Base-by-base conservation (phyloP, 2,113 vertebrate genomes). In the Coracopsis vasa region DNA sequence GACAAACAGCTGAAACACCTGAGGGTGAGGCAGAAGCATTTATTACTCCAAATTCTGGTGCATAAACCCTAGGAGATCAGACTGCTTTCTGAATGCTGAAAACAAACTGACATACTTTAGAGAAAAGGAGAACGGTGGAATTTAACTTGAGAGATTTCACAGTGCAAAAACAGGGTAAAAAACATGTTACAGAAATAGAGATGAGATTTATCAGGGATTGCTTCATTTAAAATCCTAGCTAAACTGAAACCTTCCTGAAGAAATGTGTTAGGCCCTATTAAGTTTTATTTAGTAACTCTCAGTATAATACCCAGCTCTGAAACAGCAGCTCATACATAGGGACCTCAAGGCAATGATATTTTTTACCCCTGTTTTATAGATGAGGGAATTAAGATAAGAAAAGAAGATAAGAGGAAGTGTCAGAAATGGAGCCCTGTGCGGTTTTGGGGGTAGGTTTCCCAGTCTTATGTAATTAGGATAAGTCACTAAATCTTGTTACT, bases 191-290 rank as follows among this genome's bases (percentile, higher is more conserved):
- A 62, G 72, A 65, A 77, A 56, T 7, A 72, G 51, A 91, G 51
- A 60, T 62, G 81, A 94, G 90, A 73, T 94, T 93, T 91, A 45
- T 27, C 65, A 65, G 66, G 72, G 44, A 85, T 91, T 92, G 31
- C 29, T 66, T 7, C 58, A 89, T 75, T 45, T 56, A 58, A 89
- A 96, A 44, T 45, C 86, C 79, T 28, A 58, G 64, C 80, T 94
- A 77, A 94, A 35, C 67, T 67, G 81, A 87, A 96, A 61, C 64
- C 54, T 93, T 54, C 82, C 73, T 47, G 11, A 69, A 88, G 86
- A 33, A 86, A 88, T 58, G 69, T 53, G 44, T 53, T 67, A 93
- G 79, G 50, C 23, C 31, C 42, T 50, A 53, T 28, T 72, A 21
- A 1, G 6, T 86, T 90, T 75, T 53, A 93, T 83, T 95, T 41